A percentile compares a stretch with the other conserved stretches of the same genome.
Conservation (phyloP, 35 echinoderm and acorn worm species). For the Chiridota heheva region DNA sequence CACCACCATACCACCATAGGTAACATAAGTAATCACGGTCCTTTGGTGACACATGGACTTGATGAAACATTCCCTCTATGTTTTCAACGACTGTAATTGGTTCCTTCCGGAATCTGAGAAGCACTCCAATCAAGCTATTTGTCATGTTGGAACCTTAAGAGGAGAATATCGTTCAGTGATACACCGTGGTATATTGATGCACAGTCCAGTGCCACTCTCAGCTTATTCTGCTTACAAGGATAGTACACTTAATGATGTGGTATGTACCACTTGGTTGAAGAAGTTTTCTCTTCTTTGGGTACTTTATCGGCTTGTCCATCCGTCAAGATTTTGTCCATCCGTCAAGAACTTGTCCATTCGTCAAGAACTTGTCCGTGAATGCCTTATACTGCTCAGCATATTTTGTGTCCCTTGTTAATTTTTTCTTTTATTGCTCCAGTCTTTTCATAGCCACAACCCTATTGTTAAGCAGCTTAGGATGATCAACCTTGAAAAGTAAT, state of each 20-base stretch:
- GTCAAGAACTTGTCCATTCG: not conserved
- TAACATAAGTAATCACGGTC: constrained; percentile 53
- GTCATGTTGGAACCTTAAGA: constrained; percentile 68
- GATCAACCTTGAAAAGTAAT: constrained; percentile 4
- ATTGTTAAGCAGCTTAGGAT: constrained; percentile 30
- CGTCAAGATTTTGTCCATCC: not conserved
- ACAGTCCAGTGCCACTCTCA: constrained; percentile 44
- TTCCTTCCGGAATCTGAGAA: constrained; percentile 65
- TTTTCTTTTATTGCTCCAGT: constrained; percentile 1
- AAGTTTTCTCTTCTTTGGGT: not conserved
- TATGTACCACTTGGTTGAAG: constrained; percentile 19
- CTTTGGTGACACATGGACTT: constrained; percentile 44
- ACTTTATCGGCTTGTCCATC: constrained; percentile 18
- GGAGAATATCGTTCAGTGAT: constrained; percentile 44
- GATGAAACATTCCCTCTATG: constrained; percentile 75
- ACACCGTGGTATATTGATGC: constrained; percentile 29
- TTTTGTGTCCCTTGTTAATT: constrained; percentile 25
- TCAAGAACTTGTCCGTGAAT: constrained; percentile 11
- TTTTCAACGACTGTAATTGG: constrained; percentile 52
- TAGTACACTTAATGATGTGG: constrained; percentile 36
- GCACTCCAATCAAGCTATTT: constrained; percentile 48
- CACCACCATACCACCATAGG: constrained; percentile 58
- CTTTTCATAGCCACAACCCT: not conserved
- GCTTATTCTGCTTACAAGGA: constrained; percentile 17
- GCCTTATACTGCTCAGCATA: too few relatives aligned